phyloP scores from a whole-genome alignment of 2,797 vertebrate species.

The Somateria mollissima region DNA sequence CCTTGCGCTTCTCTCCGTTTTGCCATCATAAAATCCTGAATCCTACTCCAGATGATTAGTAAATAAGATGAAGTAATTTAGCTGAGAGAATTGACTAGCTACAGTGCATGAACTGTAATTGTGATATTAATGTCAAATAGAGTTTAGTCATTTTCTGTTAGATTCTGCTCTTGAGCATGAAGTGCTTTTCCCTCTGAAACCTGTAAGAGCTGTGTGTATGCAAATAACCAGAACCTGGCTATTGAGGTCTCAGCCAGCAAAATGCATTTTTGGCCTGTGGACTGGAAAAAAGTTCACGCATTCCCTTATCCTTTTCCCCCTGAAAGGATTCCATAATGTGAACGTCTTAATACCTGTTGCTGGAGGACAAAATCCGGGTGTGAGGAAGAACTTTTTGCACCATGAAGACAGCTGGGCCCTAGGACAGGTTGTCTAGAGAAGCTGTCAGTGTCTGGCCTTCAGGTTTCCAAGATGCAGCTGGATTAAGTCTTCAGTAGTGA shows the following conservation, averaged over 20 bases:
- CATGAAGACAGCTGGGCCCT: neutral
- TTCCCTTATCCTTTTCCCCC: neutral
- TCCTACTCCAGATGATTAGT: conserved; percentile 64
- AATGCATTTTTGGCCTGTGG: neutral
- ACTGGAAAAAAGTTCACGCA: neutral
- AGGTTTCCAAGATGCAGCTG: neutral
- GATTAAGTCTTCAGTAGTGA: neutral
- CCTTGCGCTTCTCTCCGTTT: conserved; percentile 43
- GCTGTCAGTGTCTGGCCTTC: neutral
- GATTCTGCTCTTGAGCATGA: neutral
- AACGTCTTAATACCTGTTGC: neutral
- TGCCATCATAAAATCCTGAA: conserved; percentile 52
- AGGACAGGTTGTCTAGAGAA: neutral
- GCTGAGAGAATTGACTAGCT: conserved; percentile 53
- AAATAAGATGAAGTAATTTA: conserved; percentile 70
- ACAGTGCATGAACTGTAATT: conserved; percentile 56
- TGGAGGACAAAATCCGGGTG: neutral
- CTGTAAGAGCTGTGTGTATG: neutral
- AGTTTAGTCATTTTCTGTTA: conserved; percentile 10
- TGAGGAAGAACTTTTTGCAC: neutral
- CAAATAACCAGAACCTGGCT: neutral
- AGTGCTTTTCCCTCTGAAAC: neutral
- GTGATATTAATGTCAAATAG: conserved; percentile 56
- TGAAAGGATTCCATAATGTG: neutral
- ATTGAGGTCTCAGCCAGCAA: neutral